Evolutionary conservation across 2,113 vertebrate species (phyloP), one percentile per base, ranked within the genome.

Genomic region (Menidia beryllina): DNA sequence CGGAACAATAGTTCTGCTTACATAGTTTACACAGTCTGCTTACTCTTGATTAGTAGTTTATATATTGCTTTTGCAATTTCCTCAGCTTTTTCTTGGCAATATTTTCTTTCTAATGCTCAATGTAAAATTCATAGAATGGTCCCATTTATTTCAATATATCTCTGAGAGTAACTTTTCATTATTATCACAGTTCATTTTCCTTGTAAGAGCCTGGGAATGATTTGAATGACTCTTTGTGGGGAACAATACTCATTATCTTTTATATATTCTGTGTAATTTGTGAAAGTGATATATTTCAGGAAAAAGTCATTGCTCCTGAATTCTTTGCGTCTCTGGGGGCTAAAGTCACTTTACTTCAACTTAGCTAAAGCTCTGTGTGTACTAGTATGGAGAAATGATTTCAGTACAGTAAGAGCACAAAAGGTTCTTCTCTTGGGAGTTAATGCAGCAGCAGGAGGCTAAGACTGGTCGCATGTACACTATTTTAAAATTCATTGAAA

Each of bases 401-500:
- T 66, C 27, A 57, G 2, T 76, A 43, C 65, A 61, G 26, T 34
- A 21, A 15, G 43, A 24, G 38, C 65, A 69, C 43, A 68, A 48
- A 43, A 48, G 51, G 43, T 69, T 74, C 65, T 54, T 52, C 85
- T 61, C 56, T 50, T 66, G 65, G 76, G 60, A 55, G 69, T 74
- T 49, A 65, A 21, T 73, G 69, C 62, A 72, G 71, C 78, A 75
- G 63, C 62, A 63, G 47, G 76, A 12, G 49, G 52, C 38, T 49
- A 21, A 75, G 63, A 62, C 61, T 80, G 54, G 62, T 27, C 58
- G 70, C 60, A 64, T 34, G 55, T 59, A 74, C 59, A 49, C 49
- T 61, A 75, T 72, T 84, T 87, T 61, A 75, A 86, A 84, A 85
- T 84, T 58, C 61, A 81, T 86, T 48, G 77, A 68, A 72, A 75